Conservation (phyloP, 2,113 vertebrate species). For the Pterocles burchelli region DNA sequence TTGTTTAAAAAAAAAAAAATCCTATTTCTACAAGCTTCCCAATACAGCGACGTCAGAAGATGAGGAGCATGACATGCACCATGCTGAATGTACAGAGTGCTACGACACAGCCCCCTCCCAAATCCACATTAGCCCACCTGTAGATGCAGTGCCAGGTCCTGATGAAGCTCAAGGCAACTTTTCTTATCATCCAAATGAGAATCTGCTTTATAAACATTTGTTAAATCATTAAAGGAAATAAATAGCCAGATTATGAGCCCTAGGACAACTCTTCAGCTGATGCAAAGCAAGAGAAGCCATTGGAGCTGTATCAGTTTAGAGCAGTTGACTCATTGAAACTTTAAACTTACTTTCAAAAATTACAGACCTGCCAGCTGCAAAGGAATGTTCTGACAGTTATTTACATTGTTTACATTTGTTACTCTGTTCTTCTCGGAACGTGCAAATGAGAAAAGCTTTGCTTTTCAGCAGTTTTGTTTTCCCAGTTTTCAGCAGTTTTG, state of each 20-base stretch:
- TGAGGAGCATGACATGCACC: not conserved
- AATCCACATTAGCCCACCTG: not conserved
- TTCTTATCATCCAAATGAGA: not conserved
- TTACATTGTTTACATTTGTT: not conserved
- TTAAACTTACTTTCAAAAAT: not conserved
- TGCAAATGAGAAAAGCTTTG: not conserved
- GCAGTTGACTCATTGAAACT: not conserved
- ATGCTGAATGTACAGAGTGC: not conserved
- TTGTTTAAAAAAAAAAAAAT: not conserved
- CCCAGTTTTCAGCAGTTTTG: not conserved
- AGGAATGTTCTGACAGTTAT: not conserved
- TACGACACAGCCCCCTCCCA: not conserved
- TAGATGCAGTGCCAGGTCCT: not conserved
- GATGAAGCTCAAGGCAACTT: not conserved
- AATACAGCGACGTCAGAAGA: not conserved
- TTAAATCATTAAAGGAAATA: not conserved
- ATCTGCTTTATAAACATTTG: not conserved
- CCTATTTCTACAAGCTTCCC: not conserved
- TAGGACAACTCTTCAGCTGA: not conserved
- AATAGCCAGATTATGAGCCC: not conserved
- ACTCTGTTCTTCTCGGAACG: not conserved
- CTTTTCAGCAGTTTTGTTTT: not conserved
- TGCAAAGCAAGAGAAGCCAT: not conserved
- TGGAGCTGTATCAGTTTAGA: not conserved
- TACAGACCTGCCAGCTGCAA: not conserved